Conservation (phyloP, 2,113 vertebrate genomes). For the Rhinolophus ferrumequinum region DNA sequence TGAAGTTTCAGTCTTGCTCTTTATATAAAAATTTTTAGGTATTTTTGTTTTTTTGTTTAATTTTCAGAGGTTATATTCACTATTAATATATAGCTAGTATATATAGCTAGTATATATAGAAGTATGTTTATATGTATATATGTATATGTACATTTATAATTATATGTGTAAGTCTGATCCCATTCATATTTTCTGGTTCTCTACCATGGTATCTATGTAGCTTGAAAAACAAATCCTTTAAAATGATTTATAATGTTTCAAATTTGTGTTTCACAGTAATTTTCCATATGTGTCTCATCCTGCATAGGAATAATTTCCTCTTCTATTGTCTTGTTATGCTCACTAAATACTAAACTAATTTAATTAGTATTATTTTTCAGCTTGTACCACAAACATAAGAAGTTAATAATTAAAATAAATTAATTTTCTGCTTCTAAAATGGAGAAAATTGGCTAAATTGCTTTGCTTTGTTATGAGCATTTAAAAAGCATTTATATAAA, state of each 20-base stretch:
- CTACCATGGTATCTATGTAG: not conserved
- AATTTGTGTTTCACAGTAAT: not conserved
- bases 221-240: slow-evolving; percentile 32
- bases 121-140: too few species aligned
- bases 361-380: not conserved
- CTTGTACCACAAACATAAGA: not conserved
- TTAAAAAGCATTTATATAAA: not conserved
- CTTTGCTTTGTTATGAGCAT: not conserved
- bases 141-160: not conserved
- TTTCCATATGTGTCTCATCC: not conserved
- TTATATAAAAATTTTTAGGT: not conserved
- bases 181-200: not conserved
- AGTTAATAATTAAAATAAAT: not conserved
- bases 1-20: not conserved
- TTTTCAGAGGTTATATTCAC: not conserved
- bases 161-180: not conserved
- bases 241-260: slow-evolving; percentile 47
- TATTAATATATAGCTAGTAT: not conserved
- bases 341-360: not conserved
- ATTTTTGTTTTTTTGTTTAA: not conserved
- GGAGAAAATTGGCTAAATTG: not conserved
- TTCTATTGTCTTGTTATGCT: not conserved
- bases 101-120: not conserved
- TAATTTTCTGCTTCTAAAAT: slow-evolving; percentile 38
- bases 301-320: not conserved